Conservation (phyloP, 2,888 invertebrate genomes). For the Polia nebulosa region DNA sequence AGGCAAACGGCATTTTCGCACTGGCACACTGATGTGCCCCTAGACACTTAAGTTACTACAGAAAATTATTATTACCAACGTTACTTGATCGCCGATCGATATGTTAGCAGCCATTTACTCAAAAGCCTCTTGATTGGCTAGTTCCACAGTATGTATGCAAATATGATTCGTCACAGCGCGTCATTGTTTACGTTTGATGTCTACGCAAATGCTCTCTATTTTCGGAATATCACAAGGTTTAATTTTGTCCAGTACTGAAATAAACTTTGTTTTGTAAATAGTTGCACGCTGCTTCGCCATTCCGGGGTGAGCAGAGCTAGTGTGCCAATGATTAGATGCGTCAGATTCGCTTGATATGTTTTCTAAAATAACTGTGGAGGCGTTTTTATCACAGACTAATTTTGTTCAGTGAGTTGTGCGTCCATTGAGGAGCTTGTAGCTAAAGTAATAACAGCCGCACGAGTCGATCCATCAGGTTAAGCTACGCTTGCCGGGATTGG, state of each 20-base stretch:
- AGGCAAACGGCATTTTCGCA: too few relatives aligned
- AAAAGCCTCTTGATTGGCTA: slow-evolving; percentile 28
- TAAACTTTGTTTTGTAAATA: slow-evolving; percentile 66
- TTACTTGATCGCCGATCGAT: slow-evolving; percentile 6
- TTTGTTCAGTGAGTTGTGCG: slow-evolving; percentile 29
- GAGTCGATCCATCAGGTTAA: too few relatives aligned
- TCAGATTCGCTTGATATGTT: slow-evolving; percentile 13
- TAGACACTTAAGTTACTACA: too few relatives aligned
- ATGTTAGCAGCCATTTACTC: slow-evolving; percentile 30
- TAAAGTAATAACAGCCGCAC: too few relatives aligned
- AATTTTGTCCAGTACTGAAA: slow-evolving; percentile 58
- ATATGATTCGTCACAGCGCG: slow-evolving; percentile 54
- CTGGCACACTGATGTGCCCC: too few relatives aligned
- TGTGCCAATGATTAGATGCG: slow-evolving; percentile 33
- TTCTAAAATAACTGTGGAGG: slow-evolving; percentile 15
- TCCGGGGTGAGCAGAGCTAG: slow-evolving; percentile 30
- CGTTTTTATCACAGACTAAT: slow-evolving; percentile 15
- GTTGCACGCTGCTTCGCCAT: slow-evolving; percentile 48
- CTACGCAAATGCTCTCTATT: slow-evolving; percentile 61
- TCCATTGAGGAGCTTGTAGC: too few relatives aligned
- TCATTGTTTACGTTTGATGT: slow-evolving; percentile 59
- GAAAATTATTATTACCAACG: too few relatives aligned
- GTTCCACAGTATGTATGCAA: slow-evolving; percentile 35
- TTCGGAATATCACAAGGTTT: slow-evolving; percentile 54
- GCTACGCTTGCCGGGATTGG: too few relatives aligned